Base-by-base conservation (phyloP, 64 coral and sea anemone species). In the Actinia tenebrosa region DNA sequence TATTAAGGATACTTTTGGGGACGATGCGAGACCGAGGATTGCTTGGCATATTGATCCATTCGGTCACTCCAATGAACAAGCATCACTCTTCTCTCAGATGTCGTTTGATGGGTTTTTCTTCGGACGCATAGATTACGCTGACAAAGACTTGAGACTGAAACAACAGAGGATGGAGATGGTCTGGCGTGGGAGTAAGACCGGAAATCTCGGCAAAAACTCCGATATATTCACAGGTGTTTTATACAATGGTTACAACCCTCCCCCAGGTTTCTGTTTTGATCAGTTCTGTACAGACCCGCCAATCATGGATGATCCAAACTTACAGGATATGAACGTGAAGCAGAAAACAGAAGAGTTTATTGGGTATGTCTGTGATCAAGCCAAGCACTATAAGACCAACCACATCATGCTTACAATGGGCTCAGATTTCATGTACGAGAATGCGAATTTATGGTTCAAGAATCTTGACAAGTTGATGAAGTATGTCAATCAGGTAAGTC, bases 41-140 rank as follows among this genome's bases (percentile, higher is more conserved):
- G 90, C 90, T 14, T 92, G 90, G 90, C 90, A 92, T 45, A 87
- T 92, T 60, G 90, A 92, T 83, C 85, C 90, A 8, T 92, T 92
- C 16, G 90, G 90, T 56, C 90, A 92, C 90, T 92, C 90, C 11
- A 71, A 82, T 23, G 90, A 92, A 83, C 90, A 92, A 87, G 90
- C 90, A 14, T 92, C 90, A 8, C 62, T 92, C 9, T 92, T 92
- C 68, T 56, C 90, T 43, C 90, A 92, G 56, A 92, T 92, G 90
- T 92, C 90, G 56, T 92, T 92, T 22, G 90, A 92, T 83, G 90
- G 90, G 45, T 92, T 92, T 18, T 92, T 92, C 62, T 92, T 92
- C 46, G 90, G 90, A 18, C 84, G 90, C 7, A 92, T 92, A 20
- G 90, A 92, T 83, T 87, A 92, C 78, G 60, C 45, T 3, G 90